phyloP scores from a whole-genome alignment of 1,140 invertebrate species.

The Prorops nasuta region DNA sequence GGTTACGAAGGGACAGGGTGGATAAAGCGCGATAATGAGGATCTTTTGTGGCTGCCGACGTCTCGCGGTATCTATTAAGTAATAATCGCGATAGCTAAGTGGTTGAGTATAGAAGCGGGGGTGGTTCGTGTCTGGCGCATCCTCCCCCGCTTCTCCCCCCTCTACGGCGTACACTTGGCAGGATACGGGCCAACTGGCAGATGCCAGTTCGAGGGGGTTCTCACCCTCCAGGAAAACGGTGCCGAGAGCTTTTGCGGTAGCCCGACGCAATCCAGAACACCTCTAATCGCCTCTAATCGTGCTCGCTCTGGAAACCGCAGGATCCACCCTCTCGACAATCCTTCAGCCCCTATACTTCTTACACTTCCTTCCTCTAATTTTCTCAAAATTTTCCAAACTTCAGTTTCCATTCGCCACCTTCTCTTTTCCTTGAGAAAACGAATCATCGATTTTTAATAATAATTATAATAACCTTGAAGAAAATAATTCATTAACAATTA shows the following conservation, averaged over 20 bases:
- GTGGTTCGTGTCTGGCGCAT: too few species aligned
- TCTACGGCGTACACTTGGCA: too few species aligned
- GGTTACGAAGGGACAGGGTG: too few species aligned
- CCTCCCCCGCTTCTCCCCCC: too few species aligned
- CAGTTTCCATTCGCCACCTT: too few species aligned
- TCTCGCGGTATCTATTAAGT: slow-evolving; percentile 9
- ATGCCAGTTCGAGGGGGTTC: neutral
- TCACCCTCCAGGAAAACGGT: neutral
- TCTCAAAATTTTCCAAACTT: too few species aligned
- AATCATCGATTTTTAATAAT: slow-evolving; percentile 5
- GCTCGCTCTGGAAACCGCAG: slow-evolving; percentile 6
- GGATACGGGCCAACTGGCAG: slow-evolving; percentile 1
- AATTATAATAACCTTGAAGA: slow-evolving; percentile 5
- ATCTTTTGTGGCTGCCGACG: too few species aligned
- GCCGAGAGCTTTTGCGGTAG: slow-evolving; percentile 8
- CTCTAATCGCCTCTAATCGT: slow-evolving; percentile 13
- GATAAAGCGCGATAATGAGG: too few species aligned
- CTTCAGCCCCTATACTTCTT: neutral
- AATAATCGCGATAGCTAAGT: slow-evolving; percentile 16
- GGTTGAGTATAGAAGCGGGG: neutral
- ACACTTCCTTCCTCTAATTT: too few species aligned
- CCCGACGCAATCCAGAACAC: slow-evolving; percentile 24
- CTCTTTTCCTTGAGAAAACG: too few species aligned
- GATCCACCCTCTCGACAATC: slow-evolving; percentile 1
- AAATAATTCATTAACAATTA: slow-evolving; percentile 10